Evolutionary conservation across 2,888 invertebrate species (phyloP).

Genomic region (Choreutis nemorana): DNA sequence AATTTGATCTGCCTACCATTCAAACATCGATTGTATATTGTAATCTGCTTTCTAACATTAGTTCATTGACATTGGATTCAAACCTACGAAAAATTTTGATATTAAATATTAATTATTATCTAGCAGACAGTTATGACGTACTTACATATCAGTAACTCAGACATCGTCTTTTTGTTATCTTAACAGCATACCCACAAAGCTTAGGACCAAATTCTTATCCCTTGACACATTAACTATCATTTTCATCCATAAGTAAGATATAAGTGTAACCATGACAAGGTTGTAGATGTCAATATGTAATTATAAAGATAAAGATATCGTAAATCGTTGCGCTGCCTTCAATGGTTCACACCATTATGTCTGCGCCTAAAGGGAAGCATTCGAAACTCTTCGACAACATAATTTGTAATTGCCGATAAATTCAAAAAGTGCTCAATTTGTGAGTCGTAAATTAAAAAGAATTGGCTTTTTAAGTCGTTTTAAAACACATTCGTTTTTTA

Average conservation of each 20-base stretch:
- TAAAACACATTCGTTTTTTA: slow-evolving; percentile 15
- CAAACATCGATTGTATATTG: no score
- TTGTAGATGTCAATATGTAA: no score
- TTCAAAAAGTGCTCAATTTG: slow-evolving; percentile 17
- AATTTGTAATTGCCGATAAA: slow-evolving; percentile 20
- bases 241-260: not conserved
- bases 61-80: slow-evolving; percentile 33
- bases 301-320: slow-evolving; percentile 6
- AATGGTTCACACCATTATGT: not conserved
- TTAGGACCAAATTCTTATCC: slow-evolving; percentile 5
- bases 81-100: no score
- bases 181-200: no score
- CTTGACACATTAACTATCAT: slow-evolving; percentile 1
- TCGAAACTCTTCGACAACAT: slow-evolving; percentile 10
- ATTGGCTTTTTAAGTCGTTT: slow-evolving; percentile 12
- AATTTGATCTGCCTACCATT: no score
- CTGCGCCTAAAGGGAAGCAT: slow-evolving; percentile 4
- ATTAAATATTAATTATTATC: no score
- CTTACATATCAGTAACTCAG: no score
- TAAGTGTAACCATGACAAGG: no score
- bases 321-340: slow-evolving; percentile 6
- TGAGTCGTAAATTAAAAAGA: slow-evolving; percentile 19
- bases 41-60: slow-evolving; percentile 20
- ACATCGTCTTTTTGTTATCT: no score
- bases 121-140: no score